Base-by-base conservation (phyloP, 2,113 vertebrate species). In the Synchiropus splendidus region DNA sequence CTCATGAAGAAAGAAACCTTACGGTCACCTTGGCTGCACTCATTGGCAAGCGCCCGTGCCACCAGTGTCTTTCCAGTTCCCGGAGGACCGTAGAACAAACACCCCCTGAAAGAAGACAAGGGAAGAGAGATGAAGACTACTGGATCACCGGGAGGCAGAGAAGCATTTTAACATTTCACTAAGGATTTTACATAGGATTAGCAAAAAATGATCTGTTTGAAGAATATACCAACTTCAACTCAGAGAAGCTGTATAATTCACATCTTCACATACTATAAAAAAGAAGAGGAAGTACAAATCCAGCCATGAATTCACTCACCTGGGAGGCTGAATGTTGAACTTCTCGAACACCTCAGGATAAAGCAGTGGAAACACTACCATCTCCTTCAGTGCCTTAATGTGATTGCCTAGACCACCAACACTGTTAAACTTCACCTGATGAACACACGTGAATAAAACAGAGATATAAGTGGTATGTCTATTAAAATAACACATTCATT, bases 1-100 rank as follows among this genome's bases (percentile, higher is more conserved):
- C 95, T 87, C 95, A 99, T 99, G 71, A 98, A 99, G 79, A 99
- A 99, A 43, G 95, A 92, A 68, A 99, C 92, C 46, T 97, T 98
- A 73, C 84, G 89, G 66, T 99, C 92, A 54, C 94, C 95, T 70
- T 94, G 90, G 79, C 92, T 92, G 79, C 95, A 99, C 83, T 99
- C 95, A 13, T 96, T 99, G 71, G 95, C 95, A 65, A 99, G 87
- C 16, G 95, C 95, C 82, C 95, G 89, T 2, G 95, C 95, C 37
- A 99, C 92, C 78, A 99, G 87, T 14, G 95, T 99, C 87, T 99
- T 99, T 66, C 95, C 95, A 54, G 95, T 99, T 58, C 95, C 95
- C 43, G 95, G 95, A 54, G 95, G 94, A 39, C 95, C 94, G 48
- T 96, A 98, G 82, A 99, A 99, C 78, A 99, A 86, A 86, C 95